Evolutionary conservation across 2,888 invertebrate species (phyloP), one percentile per base, ranked within the genome.

Genomic region (Gortyna flavago): DNA sequence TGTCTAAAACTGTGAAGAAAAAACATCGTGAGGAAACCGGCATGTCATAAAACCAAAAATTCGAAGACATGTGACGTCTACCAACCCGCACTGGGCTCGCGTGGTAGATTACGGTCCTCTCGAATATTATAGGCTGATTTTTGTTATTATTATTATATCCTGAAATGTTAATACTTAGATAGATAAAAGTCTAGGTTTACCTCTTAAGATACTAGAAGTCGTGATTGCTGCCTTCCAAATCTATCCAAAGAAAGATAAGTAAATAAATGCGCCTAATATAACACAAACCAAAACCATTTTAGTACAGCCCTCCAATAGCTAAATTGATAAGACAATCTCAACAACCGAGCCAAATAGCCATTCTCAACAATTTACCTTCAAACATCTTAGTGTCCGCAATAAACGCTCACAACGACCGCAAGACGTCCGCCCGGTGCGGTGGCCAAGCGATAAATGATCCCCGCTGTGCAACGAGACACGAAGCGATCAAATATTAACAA

Each of bases 401-500:
- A 93, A 93, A 92, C 90, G 90, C 90, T 92, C 89, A 90, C 89
- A 89, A 89, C 87, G 85, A 83, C 88, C 89, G 84, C 89, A 90
- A 92, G 91, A 93, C 93, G 94, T 94, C 93, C 91, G 90, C 89
- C 85, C 90, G 79, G 85, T 82, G 85, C 90, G 89, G 89, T 88
- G 92, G 91, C 85, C 90, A 89, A 88, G 88, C 92, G 89, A 95
- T 92, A 92, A 95, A 95, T 94, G 95, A 92, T 91, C 90, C 88
- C 88, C 72, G 86, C 81, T 90, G 88, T 88, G 91, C 89, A 88
- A 89, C 89, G 86, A 90, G 95, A 95, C 95, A 77, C 81, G 92
- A 84, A 89, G 85, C 90, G 89, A 88, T 96, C 92, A 96, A 96
- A 96, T 96, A 96, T 96, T 96, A 93, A 96, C 95, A 92, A 95